Evolutionary conservation across 2,888 invertebrate species (phyloP), one percentile per base, ranked within the genome.

Genomic region (Diabrotica balteata): DNA sequence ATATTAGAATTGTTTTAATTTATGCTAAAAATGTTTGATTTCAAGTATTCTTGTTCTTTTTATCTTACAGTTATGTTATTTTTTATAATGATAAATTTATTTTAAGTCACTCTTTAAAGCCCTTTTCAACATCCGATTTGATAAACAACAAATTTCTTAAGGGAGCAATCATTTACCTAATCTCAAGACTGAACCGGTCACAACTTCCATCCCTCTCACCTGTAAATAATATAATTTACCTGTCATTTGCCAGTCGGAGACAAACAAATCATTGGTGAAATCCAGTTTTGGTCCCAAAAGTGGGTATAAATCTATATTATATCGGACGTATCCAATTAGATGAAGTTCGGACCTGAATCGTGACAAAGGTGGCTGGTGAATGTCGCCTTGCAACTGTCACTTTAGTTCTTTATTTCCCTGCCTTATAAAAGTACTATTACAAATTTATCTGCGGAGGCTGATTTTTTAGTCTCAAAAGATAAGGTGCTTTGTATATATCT

Each of bases 291-390:
- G 64, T 76, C 74, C 79, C 76, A 80, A 82, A 81, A 81, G 80
- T 80, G 77, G 76, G 80, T 81, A 83, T 83, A 83, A 83, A 83
- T 83, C 81, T 81, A 81, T 82, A 83, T 83, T 81, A 82, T 82
- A 83, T 83, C 82, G 80, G 79, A 78, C 75, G 78, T 77, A 78
- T 80, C 82, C 82, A 83, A 83, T 83, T 83, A 82, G 82, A 80
- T 77, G 78, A 79, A 80, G 79, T 79, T 75, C 75, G 78, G 73
- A 75, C 75, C 73, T 70, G 75, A 76, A 76, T 77, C 78, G 78
- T 80, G 79, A 80, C 80, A 78, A 78, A 74, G 70, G 73, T 70
- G 67, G 32, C 32, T 32, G 32, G 62, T 54, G 61, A 63, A 67
- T 51, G 66, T 57, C 54, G 63, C 57, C 63, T 63, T 63, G 50